These are phyloP conservation scores for Hyphantria cunea DNA, from an alignment of 1,140 invertebrate species.

Conservation along the genomic window DNA sequence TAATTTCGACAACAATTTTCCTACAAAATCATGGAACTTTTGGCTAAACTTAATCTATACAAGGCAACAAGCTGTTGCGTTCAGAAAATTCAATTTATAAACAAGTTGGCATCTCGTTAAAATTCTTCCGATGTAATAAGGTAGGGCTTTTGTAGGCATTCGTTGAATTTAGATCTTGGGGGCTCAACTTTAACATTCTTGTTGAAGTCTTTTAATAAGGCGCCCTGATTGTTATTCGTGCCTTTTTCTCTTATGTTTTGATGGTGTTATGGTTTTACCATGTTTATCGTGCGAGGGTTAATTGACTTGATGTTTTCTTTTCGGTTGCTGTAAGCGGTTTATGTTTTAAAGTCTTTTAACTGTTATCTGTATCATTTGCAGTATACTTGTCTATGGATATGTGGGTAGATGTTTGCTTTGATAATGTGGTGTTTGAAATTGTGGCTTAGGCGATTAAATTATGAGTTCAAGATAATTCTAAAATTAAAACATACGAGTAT, in stretches of 20 bases:
- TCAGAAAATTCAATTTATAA: constrained; percentile 73
- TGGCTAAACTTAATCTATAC: constrained; percentile 69
- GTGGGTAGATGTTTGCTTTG: too few species aligned
- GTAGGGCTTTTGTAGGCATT: constrained; percentile 48
- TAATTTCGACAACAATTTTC: constrained; percentile 49
- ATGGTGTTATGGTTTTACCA: constrained; percentile 4
- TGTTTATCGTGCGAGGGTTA: not conserved
- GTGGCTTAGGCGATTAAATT: too few species aligned
- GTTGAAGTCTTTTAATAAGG: constrained; percentile 22
- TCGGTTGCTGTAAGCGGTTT: not conserved
- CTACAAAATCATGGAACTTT: constrained; percentile 70
- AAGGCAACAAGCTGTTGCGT: constrained; percentile 60
- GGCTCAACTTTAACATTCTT: constrained; percentile 25
- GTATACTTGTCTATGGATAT: too few species aligned
- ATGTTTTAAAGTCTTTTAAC: too few species aligned
- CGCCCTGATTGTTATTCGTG: constrained; percentile 17
- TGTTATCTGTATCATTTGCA: too few species aligned
- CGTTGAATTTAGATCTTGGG: constrained; percentile 52
- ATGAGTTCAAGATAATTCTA: too few species aligned
- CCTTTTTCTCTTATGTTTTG: constrained; percentile 10
- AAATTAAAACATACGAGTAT: too few species aligned
- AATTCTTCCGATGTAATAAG: constrained; percentile 76
- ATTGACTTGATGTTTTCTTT: not conserved
- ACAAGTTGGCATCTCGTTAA: constrained; percentile 76
- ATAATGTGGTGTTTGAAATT: too few species aligned